Base-by-base conservation (phyloP, 2,113 vertebrate species). In the Pithys albifrons region DNA sequence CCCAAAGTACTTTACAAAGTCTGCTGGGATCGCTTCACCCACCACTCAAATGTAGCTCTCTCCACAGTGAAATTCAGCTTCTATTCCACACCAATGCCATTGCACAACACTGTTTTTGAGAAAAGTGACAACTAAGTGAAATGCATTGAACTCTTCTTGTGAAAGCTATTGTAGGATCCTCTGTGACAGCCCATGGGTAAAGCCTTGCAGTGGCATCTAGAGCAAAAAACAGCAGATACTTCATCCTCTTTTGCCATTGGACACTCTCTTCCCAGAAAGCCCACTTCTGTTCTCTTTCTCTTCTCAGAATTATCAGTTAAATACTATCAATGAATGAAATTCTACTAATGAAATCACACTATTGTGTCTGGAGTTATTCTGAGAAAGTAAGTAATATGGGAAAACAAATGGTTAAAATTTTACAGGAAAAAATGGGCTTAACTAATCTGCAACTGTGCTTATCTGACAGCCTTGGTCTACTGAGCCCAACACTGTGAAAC, bases 11-110 rank as follows among this genome's bases (percentile, higher is more conserved):
- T 90, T 74, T 51, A 43, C 72, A 45, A 75, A 97, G 69, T 92
- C 75, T 89, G 66, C 86, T 95, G 71, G 88, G 73, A 90, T 95
- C 91, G 91, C 64, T 92, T 95, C 64, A 79, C 69, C 90, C 91
- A 70, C 59, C 82, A 39, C 71, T 95, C 91, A 88, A 79, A 91
- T 54, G 35, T 8, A 49, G 27, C 51, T 48, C 11, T 57, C 52
- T 83, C 61, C 71, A 2, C 9, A 28, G 59, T 74, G 64, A 80
- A 88, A 84, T 84, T 80, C 89, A 65, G 2, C 41, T 88, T 48
- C 58, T 37, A 17, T 94, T 92, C 91, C 84, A 69, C 64, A 76
- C 41, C 28, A 20, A 7, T 85, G 74, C 59, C 37, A 57, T 51
- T 78, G 52, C 64, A 79, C 43, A 80, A n/a, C 31, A 1, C 15